Base-by-base conservation (phyloP, 2,888 invertebrate genomes). In the Drosophila engyochracea region DNA sequence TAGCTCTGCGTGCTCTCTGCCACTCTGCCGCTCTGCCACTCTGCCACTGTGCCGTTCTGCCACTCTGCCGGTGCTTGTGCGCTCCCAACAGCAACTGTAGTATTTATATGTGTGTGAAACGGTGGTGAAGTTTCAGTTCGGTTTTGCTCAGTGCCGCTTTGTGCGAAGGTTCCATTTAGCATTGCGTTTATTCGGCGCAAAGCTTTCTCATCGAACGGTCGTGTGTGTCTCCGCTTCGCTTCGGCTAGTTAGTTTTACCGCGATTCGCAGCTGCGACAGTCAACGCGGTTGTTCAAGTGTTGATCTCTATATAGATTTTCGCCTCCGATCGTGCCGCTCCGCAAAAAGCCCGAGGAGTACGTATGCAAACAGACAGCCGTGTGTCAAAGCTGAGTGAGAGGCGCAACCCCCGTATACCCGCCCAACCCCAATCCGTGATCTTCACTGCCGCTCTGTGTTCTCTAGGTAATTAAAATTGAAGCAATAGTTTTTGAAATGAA, bases 151-250 rank as follows among this genome's bases (percentile, higher is more conserved):
- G 41, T 68, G 68, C 65, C 59, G 70, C 75, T 74, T 80, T 82
- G 70, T 66, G 88, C 72, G 60, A 79, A 76, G 67, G 77, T 79
- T 85, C 67, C 79, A 74, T 78, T 83, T 81, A 82, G 83, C 83
- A 83, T 54, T 82, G 79, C 74, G 69, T 72, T 92, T 92, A 93
- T 93, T 93, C 93, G 90, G 89, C 91, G 85, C 89, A 90, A 89
- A 92, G 93, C 92, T 92, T 91, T 93, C 84, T 85, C 83, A 89
- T 83, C 87, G 93, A 91, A 91, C 93, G 93, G 93, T 93, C 82
- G 90, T 76, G 75, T 76, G 77, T 70, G 74, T 73, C 65, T 70
- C 53, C 69, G 76, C 28, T 51, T 73, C 62, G 76, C 74, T 44
- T 52, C 71, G 75, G 77, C 66, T 70, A 67, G 74, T 74, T 73